Conservation (phyloP, 2,113 vertebrate genomes). For the Festucalex cinctus region DNA sequence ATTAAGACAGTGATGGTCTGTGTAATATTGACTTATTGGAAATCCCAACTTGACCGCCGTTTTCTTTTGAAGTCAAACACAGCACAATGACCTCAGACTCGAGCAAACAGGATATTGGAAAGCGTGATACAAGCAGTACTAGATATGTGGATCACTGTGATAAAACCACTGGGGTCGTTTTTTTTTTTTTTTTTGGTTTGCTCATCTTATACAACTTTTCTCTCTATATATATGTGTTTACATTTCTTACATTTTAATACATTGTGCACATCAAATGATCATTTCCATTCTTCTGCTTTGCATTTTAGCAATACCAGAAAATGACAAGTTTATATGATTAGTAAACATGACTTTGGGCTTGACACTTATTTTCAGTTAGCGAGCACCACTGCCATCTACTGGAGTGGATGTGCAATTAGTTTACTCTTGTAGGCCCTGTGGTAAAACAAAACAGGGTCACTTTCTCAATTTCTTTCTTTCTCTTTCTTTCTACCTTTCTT, state of each 20-base stretch:
- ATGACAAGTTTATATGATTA: not conserved
- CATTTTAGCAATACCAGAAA: not conserved
- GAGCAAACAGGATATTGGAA: conserved; percentile 52
- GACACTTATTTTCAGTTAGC: no score
- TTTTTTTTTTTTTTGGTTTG: not conserved
- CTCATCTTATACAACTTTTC: not conserved
- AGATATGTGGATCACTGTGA: conserved; percentile 16
- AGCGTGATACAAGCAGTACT: conserved; percentile 41
- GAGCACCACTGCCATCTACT: no score
- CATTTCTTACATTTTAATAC: no score
- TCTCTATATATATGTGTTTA: not conserved
- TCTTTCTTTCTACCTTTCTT: no score
- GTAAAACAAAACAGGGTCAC: no score
- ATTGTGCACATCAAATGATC: not conserved
- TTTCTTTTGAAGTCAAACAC: conserved; percentile 34
- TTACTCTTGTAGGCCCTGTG: no score
- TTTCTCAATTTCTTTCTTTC: no score
- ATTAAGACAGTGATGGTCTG: conserved; percentile 19
- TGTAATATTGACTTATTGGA: conserved; percentile 19
- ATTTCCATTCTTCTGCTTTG: not conserved
- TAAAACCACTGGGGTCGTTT: not conserved
- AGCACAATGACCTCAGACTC: conserved; percentile 24
- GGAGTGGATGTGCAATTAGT: no score
- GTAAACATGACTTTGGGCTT: no score
- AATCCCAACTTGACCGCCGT: conserved; percentile 20